A percentile compares a stretch with the other conserved stretches of the same genome.
These are phyloP conservation scores for Saguinus midas DNA, from an alignment of 2,113 vertebrate species.

Conservation along the genomic window DNA sequence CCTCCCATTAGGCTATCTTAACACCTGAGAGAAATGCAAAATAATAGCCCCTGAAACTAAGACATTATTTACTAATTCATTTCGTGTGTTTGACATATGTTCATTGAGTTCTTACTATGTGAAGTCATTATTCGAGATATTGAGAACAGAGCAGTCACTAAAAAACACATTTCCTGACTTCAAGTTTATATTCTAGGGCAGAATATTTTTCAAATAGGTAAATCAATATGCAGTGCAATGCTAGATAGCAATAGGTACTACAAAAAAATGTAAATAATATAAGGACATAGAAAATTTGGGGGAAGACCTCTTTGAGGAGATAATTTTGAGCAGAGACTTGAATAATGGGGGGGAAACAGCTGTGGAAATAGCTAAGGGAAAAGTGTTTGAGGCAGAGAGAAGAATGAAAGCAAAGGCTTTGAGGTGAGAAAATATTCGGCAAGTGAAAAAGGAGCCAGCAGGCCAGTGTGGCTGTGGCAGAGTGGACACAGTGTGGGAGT, in stretches of 20 bases:
- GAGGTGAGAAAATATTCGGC: too few relatives aligned
- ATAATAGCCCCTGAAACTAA: neutral
- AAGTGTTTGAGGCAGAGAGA: neutral
- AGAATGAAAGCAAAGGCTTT: neutral
- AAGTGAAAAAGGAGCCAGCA: too few relatives aligned
- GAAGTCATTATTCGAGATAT: neutral
- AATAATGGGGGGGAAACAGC: neutral
- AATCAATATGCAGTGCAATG: neutral
- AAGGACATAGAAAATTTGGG: neutral
- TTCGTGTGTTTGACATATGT: neutral
- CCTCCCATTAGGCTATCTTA: neutral
- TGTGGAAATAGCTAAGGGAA: neutral
- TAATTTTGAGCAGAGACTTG: neutral
- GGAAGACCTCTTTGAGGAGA: neutral
- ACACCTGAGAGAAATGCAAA: neutral
- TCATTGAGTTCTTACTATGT: neutral
- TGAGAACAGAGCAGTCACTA: neutral
- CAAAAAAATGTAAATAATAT: neutral
- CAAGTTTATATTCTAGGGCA: neutral
- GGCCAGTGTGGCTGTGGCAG: neutral
- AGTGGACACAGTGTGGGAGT: neutral
- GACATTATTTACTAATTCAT: neutral
- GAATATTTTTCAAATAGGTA: neutral
- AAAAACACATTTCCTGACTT: neutral
- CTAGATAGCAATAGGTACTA: neutral